Evolutionary conservation across 2,888 invertebrate genomes (phyloP), one percentile per base, ranked within the genome.

Genomic region (Cataglyphis cursor): DNA sequence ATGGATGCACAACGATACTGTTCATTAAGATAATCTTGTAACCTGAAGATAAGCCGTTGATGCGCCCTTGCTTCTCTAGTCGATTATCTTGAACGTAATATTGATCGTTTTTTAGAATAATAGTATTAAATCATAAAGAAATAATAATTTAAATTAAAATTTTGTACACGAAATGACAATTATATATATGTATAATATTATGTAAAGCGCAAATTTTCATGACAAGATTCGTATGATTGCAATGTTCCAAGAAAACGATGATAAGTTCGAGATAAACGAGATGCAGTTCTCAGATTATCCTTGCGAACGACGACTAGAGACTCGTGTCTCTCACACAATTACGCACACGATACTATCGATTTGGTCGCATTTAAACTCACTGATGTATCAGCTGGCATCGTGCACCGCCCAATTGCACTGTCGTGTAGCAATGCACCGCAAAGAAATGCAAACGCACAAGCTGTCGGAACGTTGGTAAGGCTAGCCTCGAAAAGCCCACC

Each of bases 381-480:
- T 76, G 76, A 61, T 54, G 61, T 72, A 62, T 64, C 35, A 81
- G 70, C 65, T 81, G 70, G 62, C 31, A 78, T 21, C 81, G 81
- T 38, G 68, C 81, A 82, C 70, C 62, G 82, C 66, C 64, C 24
- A 74, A 72, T 76, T 54, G 81, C 83, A 82, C 81, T 62, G 76
- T 80, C 59, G 41, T 62, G 61, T 65, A 44, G 85, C 35, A 81
- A 78, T 70, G 78, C 76, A 82, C 68, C 35, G 59, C 48, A 76
- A 24, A 64, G 28, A 81, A 68, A 82, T 41, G 70, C 81, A 64
- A 75, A 66, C 21, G 81, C 84, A 84, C 84, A 38, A 62, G 75
- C 74, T 66, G 61, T 35, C 72, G 59, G 61, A 65, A 54, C 64
- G 66, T 85, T 84, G 85, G 81, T 85, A 81, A 75, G 85, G 64